Base-by-base conservation (phyloP, 2,797 vertebrate species). In the Zalophus californianus region DNA sequence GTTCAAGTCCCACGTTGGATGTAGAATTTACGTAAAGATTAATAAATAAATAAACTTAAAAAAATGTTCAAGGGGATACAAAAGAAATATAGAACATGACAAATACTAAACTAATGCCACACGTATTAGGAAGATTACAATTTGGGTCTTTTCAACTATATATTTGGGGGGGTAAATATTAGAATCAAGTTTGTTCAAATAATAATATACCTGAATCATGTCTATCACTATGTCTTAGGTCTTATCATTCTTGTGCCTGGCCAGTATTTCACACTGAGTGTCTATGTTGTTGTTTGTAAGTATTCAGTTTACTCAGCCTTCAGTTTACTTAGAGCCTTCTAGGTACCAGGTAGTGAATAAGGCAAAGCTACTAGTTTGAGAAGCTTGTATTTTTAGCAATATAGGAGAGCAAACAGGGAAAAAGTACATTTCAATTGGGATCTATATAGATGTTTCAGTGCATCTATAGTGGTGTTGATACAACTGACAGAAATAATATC, bases 171-270 rank as follows among this genome's bases (percentile, higher is more conserved):
- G 8, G 35, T 60, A 96, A 93, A 93, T 66, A 38, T 9, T 82
- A 92, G 54, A 90, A 90, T 50, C 64, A 92, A 75, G 23, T 96
- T 89, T 97, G 11, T 93, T 92, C 58, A 90, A 87, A 86, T 68
- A 92, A 70, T 35, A 94, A 90, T 38, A 93, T 73, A 90, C 38
- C 75, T 92, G 32, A 90, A 64, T 38, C n/a, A 4, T 10, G 54
- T 32, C 23, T 41, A 44, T 50, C 48, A 68, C 29, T 84, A 27
- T 78, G 41, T 66, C 44, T 94, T 48, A 29, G 50, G 21, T 92
- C 52, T 94, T 78, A 73, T 4, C 27, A 86, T 29, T 89, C 25
- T 86, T 86, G 62, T 83, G 66, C 60, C 54, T 68, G 13, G 62
- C 5, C 35, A 75, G 48, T 78, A 62, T 92, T 93, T 91, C 50